Percentiles rank a stretch among this genome's conserved stretches.
Evolutionary conservation across 2,888 invertebrate genomes (phyloP).

Genomic region (Diloba caeruleocephala): DNA sequence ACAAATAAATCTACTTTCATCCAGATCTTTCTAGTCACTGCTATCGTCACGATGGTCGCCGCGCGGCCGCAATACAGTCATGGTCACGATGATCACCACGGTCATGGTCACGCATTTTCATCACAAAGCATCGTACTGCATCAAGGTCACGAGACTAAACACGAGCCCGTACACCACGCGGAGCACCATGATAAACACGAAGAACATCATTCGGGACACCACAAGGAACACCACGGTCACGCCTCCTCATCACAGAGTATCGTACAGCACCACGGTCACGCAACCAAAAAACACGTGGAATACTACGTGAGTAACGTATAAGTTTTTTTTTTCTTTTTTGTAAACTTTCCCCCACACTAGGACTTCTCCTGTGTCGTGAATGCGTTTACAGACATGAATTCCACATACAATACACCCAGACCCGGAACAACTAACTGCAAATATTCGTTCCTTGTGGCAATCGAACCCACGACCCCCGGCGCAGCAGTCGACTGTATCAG

Average conservation of each 20-base stretch:
- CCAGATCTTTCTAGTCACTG: slow-evolving; percentile 32
- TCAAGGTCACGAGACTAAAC: slow-evolving; percentile 45
- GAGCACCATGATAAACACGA: slow-evolving; percentile 10
- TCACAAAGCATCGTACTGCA: slow-evolving; percentile 66
- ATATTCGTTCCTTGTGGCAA: no score
- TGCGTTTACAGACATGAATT: no score
- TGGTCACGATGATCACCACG: slow-evolving; percentile 31
- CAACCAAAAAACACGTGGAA: slow-evolving; percentile 37
- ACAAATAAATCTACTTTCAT: not conserved
- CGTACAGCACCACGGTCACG: slow-evolving; percentile 35
- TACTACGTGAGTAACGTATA: slow-evolving; percentile 45
- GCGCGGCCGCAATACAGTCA: slow-evolving; percentile 47
- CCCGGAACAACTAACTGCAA: no score
- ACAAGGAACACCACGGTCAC: slow-evolving; percentile 28
- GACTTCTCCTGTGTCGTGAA: no score
- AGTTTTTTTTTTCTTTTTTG: no score
- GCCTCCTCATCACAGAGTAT: no score
- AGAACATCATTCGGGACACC: slow-evolving; percentile 3
- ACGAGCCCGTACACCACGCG: slow-evolving; percentile 24
- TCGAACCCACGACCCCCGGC: no score
- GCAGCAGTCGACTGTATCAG: no score
- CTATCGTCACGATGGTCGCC: slow-evolving; percentile 25
- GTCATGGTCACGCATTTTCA: slow-evolving; percentile 52
- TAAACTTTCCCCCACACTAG: no score
- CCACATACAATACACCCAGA: no score